phyloP scores from a whole-genome alignment of 2,797 vertebrate genomes.

The Gymnoscopelus braueri region DNA sequence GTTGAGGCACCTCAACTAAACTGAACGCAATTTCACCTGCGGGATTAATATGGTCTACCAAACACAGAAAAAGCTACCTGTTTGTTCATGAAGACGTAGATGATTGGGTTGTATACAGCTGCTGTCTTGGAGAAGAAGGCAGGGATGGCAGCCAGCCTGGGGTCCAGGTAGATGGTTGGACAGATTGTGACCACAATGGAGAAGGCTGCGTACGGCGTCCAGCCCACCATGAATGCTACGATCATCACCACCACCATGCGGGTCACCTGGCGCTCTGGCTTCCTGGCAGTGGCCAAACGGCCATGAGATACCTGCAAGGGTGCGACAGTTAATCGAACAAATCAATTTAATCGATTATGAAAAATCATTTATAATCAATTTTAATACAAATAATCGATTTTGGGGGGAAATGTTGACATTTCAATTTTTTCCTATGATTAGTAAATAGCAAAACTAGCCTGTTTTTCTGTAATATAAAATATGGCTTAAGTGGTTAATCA shows the following conservation, averaged over 20 bases:
- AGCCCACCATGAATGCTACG: conserved; percentile 89
- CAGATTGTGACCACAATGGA: conserved; percentile 85
- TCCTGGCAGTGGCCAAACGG: conserved; percentile 81
- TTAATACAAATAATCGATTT: too few species aligned
- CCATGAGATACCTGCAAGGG: conserved; percentile 85
- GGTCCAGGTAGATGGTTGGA: conserved; percentile 86
- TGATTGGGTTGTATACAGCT: conserved; percentile 90
- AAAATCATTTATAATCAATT: too few species aligned
- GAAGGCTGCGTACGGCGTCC: conserved; percentile 88
- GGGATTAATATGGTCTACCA: too few species aligned
- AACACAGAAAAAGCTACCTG: conserved; percentile 77
- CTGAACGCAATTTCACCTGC: too few species aligned
- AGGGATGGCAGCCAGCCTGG: conserved; percentile 85
- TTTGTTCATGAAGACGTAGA: conserved; percentile 95
- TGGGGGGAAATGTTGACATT: too few species aligned
- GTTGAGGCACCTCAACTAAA: too few species aligned
- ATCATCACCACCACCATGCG: conserved; percentile 93
- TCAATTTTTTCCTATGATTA: too few species aligned
- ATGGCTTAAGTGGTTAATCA: too few species aligned
- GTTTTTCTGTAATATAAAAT: too few species aligned
- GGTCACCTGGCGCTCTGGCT: conserved; percentile 89
- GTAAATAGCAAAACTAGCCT: too few species aligned
- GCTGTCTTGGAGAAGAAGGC: conserved; percentile 94
- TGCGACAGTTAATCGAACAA: neutral
- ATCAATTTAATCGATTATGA: too few species aligned